Evolutionary conservation across 1,140 invertebrate genomes (phyloP).

Genomic region (Trigoniulus corallinus): DNA sequence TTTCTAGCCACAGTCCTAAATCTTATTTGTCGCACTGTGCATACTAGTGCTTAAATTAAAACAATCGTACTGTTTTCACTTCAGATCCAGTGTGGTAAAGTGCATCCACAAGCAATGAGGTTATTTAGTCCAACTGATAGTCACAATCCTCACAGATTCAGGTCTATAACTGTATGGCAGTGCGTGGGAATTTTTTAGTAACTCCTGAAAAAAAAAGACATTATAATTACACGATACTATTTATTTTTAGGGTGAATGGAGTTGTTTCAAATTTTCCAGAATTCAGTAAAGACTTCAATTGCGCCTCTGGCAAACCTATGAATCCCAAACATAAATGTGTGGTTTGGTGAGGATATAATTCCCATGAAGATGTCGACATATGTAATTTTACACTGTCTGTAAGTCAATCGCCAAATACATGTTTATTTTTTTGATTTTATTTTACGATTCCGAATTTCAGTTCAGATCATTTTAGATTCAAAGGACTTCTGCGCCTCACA

Average conservation of each 20-base stretch:
- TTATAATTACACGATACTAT: neutral
- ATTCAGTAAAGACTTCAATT: too few species aligned
- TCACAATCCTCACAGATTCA: slow-evolving; percentile 2
- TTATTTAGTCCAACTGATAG: neutral
- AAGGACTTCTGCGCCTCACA: too few species aligned
- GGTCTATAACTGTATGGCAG: neutral
- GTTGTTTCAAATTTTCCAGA: slow-evolving; percentile 78
- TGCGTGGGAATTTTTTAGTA: neutral
- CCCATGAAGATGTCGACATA: too few species aligned
- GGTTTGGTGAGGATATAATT: slow-evolving; percentile 72
- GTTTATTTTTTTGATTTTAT: too few species aligned
- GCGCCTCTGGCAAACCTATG: slow-evolving; percentile 60
- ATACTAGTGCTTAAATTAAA: too few species aligned
- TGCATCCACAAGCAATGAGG: neutral
- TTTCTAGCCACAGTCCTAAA: too few species aligned
- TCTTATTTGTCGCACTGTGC: too few species aligned
- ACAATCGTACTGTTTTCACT: neutral
- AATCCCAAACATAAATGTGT: slow-evolving; percentile 81
- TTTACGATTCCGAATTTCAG: too few species aligned
- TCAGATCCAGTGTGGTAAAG: slow-evolving; percentile 3
- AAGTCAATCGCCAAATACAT: too few species aligned
- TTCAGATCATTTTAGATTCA: too few species aligned
- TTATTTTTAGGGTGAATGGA: slow-evolving; percentile 53
- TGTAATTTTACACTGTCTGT: too few species aligned
- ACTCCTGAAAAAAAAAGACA: neutral